phyloP scores from a whole-genome alignment of 2,888 invertebrate species.

The Rhodophaea formosa region DNA sequence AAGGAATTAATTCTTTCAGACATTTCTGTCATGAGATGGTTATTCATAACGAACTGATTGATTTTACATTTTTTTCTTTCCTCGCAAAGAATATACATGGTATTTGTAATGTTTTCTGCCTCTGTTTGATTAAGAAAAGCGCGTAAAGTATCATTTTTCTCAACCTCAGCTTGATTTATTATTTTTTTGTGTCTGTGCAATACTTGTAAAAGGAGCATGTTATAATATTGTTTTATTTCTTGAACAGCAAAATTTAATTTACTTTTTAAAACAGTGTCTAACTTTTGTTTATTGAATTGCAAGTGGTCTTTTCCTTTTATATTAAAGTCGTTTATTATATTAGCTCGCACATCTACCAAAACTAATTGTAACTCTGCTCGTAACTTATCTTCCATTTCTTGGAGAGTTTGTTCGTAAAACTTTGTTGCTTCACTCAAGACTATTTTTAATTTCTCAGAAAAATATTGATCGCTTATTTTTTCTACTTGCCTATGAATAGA shows the following conservation, averaged over 20 bases:
- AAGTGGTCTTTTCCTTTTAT: constrained; percentile 55
- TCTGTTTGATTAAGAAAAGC: constrained; percentile 59
- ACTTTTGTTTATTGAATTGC: constrained; percentile 42
- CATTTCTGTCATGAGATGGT: constrained; percentile 49
- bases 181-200: constrained; percentile 42
- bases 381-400: constrained; percentile 58
- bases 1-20: constrained; percentile 51
- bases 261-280: constrained; percentile 47
- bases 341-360: constrained; percentile 45
- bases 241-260: constrained; percentile 48
- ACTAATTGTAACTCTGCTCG: constrained; percentile 49
- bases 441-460: constrained; percentile 50
- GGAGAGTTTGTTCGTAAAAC: constrained; percentile 60
- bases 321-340: constrained; percentile 54
- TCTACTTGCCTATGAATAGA: constrained; percentile 48
- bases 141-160: constrained; percentile 61
- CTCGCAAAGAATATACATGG: constrained; percentile 68
- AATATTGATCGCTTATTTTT: constrained; percentile 49
- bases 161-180: constrained; percentile 46
- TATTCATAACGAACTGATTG: constrained; percentile 57
- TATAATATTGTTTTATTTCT: constrained; percentile 64
- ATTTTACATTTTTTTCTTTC: constrained; percentile 71
- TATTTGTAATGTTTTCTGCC: constrained; percentile 57
- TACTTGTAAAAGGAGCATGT: constrained; percentile 57
- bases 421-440: constrained; percentile 53